Conservation (phyloP, 2,113 vertebrate genomes). For the Terrapene triunguis region DNA sequence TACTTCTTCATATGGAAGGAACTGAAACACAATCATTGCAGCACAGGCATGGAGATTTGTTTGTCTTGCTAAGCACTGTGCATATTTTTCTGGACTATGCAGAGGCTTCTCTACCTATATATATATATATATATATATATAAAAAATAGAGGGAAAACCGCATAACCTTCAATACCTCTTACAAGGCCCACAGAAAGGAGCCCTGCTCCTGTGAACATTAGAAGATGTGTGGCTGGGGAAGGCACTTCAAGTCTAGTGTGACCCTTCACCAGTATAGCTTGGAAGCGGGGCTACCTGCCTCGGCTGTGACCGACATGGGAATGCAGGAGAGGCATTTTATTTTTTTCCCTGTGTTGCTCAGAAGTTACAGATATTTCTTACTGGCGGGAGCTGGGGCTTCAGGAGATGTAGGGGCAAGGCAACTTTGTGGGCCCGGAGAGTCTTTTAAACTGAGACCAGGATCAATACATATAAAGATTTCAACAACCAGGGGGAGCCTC, state of each 20-base stretch:
- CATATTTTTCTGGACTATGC: neutral
- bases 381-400: neutral
- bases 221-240: neutral
- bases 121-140: too few species aligned
- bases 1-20: neutral
- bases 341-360: neutral
- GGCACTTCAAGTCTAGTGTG: neutral
- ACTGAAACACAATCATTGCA: neutral
- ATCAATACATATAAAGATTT: neutral
- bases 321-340: neutral
- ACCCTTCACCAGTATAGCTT: neutral
- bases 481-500: neutral
- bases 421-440: neutral
- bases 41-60: neutral
- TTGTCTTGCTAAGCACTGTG: neutral
- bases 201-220: neutral
- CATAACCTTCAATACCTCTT: neutral
- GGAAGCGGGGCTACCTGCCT: neutral
- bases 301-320: neutral
- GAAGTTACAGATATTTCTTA: neutral
- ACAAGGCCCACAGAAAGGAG: neutral
- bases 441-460: neutral
- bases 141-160: neutral
- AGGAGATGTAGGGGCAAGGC: neutral
- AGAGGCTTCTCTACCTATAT: neutral